These are phyloP conservation scores for Acanthococcus lagerstroemiae DNA, from an alignment of 2,888 invertebrate species.

Conservation along the genomic window DNA sequence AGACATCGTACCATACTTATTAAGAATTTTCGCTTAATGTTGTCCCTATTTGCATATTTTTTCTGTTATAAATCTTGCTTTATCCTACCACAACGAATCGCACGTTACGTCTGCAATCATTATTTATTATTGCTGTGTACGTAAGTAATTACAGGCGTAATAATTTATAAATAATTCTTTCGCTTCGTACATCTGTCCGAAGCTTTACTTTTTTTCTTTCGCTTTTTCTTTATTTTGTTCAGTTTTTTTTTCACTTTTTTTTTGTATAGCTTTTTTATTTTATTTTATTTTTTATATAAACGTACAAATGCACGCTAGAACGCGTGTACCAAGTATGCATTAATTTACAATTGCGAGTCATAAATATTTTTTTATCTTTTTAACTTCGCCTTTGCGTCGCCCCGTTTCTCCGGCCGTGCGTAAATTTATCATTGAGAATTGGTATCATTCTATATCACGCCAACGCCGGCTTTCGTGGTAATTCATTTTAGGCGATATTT, in stretches of 20 bases:
- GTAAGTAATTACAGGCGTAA: slow-evolving; percentile 27
- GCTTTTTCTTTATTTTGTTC: not conserved
- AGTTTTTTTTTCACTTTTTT: not conserved
- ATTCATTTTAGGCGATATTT: not conserved
- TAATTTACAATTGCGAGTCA: slow-evolving; percentile 23
- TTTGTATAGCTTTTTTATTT: not conserved
- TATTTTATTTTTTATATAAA: not conserved
- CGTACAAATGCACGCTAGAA: not conserved
- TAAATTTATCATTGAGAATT: slow-evolving; percentile 1
- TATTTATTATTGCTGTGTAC: slow-evolving; percentile 26
- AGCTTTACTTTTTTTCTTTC: slow-evolving; percentile 19
- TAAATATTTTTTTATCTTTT: slow-evolving; percentile 27
- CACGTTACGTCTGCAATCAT: slow-evolving; percentile 29
- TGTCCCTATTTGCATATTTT: slow-evolving; percentile 30
- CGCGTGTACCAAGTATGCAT: slow-evolving; percentile 7
- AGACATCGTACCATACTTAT: slow-evolving; percentile 20
- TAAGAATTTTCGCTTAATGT: slow-evolving; percentile 24
- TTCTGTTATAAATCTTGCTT: slow-evolving; percentile 31
- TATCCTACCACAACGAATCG: slow-evolving; percentile 29
- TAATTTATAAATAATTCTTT: slow-evolving; percentile 27
- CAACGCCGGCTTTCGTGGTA: slow-evolving; percentile 2
- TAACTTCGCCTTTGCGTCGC: slow-evolving; percentile 2
- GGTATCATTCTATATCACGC: slow-evolving; percentile 18
- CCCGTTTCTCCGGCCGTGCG: not conserved
- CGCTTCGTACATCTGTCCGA: slow-evolving; percentile 21